Conservation (phyloP, 92 coral and sea anemone genomes). For the Pocillopora grandis region DNA sequence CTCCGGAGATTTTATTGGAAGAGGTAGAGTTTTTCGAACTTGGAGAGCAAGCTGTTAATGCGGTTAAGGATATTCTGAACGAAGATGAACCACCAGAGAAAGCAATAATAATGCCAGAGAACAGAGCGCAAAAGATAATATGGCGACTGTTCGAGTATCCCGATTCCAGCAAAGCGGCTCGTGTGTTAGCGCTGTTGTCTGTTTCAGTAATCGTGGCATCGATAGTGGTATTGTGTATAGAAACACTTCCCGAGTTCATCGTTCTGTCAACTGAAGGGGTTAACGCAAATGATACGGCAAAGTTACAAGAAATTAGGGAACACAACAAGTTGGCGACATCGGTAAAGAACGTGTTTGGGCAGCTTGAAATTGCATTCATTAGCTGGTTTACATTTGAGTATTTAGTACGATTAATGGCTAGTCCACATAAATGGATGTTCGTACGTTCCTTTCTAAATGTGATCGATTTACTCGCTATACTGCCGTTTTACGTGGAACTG, state of each 20-base stretch:
- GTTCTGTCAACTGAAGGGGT: conserved; percentile 52
- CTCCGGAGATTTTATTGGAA: conserved; percentile 92
- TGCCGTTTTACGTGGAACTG: conserved; percentile 91
- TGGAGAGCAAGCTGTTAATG: conserved; percentile 88
- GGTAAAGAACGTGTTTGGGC: conserved; percentile 65
- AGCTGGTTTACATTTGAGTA: conserved; percentile 99
- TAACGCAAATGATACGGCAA: conserved; percentile 68
- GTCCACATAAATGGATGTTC: conserved; percentile 81
- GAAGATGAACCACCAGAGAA: conserved; percentile 75
- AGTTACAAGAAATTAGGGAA: conserved; percentile 33
- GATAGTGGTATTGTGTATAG: conserved; percentile 85
- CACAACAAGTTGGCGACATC: conserved; percentile 64
- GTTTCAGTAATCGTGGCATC: conserved; percentile 91
- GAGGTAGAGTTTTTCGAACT: conserved; percentile 96
- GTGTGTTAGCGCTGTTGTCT: conserved; percentile 83
- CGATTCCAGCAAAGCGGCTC: conserved; percentile 85
- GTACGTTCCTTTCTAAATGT: conserved; percentile 87
- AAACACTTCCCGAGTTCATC: conserved; percentile 82
- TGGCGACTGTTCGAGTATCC: conserved; percentile 96
- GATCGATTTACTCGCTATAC: conserved; percentile 91
- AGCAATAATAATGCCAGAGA: conserved; percentile 58
- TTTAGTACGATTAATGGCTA: conserved; percentile 71
- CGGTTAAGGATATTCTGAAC: conserved; percentile 85
- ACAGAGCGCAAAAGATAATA: conserved; percentile 61
- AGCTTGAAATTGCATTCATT: conserved; percentile 85